Evolutionary conservation across 2,888 invertebrate species (phyloP).

Genomic region (Dendrolimus pini): DNA sequence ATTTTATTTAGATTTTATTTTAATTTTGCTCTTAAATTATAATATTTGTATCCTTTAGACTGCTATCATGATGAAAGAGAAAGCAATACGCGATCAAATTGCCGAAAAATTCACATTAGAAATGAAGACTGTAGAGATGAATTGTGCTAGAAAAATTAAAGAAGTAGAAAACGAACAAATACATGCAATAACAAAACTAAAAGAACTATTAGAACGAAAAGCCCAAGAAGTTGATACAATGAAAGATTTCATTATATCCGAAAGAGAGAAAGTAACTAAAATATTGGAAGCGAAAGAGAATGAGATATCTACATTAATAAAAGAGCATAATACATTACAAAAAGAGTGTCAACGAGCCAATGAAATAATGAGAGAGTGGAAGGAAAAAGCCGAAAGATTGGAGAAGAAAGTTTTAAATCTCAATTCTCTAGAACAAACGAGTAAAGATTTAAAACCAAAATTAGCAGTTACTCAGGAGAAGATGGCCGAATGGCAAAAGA

Average conservation of each 20-base stretch:
- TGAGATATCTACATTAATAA: constrained; percentile 64
- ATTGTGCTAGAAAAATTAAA: constrained; percentile 64
- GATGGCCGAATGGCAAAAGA: constrained; percentile 48
- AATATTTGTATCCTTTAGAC: constrained; percentile 41
- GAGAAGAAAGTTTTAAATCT: constrained; percentile 47
- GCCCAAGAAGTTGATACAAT: constrained; percentile 70
- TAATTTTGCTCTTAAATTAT: too few species aligned
- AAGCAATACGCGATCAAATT: constrained; percentile 80
- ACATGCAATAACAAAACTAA: constrained; percentile 57
- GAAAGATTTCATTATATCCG: constrained; percentile 67
- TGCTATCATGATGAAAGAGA: constrained; percentile 69
- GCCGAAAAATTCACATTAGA: constrained; percentile 80
- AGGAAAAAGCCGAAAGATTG: constrained; percentile 50
- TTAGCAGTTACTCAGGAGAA: background rate
- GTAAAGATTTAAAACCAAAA: constrained; percentile 43
- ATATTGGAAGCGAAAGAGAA: constrained; percentile 70
- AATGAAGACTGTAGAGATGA: constrained; percentile 76
- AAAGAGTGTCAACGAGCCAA: constrained; percentile 51
- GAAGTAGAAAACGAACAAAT: constrained; percentile 71
- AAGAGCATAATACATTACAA: constrained; percentile 56
- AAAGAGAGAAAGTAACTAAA: constrained; percentile 67
- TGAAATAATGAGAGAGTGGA: constrained; percentile 49
- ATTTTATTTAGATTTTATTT: too few species aligned
- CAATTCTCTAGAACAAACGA: constrained; percentile 41
- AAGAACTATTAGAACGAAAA: constrained; percentile 67